Evolutionary conservation across 2,888 invertebrate species (phyloP).

Genomic region (Opisthograptis luteolata): DNA sequence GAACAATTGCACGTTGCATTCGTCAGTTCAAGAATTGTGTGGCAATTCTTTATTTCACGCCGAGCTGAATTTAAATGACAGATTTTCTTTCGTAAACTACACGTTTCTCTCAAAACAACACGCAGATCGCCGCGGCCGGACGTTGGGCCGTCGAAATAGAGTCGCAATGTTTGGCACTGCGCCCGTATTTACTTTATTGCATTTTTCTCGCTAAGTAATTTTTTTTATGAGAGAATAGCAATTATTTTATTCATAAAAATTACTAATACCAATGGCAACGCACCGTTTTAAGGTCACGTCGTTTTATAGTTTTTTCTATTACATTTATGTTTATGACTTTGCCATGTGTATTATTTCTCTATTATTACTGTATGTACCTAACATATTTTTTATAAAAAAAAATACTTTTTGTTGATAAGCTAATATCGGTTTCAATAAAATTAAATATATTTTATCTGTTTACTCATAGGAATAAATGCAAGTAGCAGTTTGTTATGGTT

Average conservation of each 20-base stretch:
- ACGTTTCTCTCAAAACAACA: constrained; percentile 47
- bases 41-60: constrained; percentile 17
- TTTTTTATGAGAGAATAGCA: constrained; percentile 51
- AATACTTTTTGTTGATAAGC: too few relatives aligned
- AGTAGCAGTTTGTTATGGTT: constrained; percentile 44
- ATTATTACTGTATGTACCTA: too few relatives aligned
- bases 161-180: constrained; percentile 64
- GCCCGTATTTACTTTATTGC: constrained; percentile 67
- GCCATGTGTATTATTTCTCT: constrained; percentile 11
- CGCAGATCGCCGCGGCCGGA: constrained; percentile 43
- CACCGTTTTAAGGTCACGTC: constrained; percentile 29
- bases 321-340: constrained; percentile 12
- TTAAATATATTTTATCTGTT: constrained; percentile 41
- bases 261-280: constrained; percentile 39
- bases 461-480: constrained; percentile 41
- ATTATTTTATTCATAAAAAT: constrained; percentile 49
- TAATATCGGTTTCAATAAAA: constrained; percentile 24
- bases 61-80: constrained; percentile 17
- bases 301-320: constrained; percentile 16
- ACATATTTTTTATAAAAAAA: too few relatives aligned
- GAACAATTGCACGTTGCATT: constrained; percentile 1
- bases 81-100: constrained; percentile 18
- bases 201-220: constrained; percentile 59
- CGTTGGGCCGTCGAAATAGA: constrained; percentile 67
- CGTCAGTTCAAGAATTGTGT: constrained; percentile 10